Percentiles rank a stretch among this genome's conserved stretches.
phyloP scores from a whole-genome alignment of 2,888 invertebrate genomes.

The Dendrolimus houi region DNA sequence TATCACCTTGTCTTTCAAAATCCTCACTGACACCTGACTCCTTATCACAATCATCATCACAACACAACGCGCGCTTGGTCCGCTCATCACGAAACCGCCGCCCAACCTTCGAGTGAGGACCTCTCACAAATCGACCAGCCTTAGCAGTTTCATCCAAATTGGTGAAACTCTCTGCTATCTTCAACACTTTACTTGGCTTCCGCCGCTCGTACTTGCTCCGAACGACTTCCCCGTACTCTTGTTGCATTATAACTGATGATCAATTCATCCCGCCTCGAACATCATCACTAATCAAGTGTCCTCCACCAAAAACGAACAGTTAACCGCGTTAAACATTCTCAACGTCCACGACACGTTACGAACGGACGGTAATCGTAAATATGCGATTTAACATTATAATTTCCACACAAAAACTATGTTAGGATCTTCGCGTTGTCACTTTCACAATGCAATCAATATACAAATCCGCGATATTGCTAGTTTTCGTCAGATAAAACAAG shows the following conservation, averaged over 20 bases:
- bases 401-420: slow-evolving; percentile 50
- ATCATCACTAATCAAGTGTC: slow-evolving; percentile 55
- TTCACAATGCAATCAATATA: slow-evolving; percentile 52
- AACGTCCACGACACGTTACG: slow-evolving; percentile 33
- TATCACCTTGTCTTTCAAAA: slow-evolving; percentile 63
- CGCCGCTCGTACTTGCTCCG: slow-evolving; percentile 65
- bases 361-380: slow-evolving; percentile 56
- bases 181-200: slow-evolving; percentile 69
- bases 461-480: background rate
- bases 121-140: slow-evolving; percentile 61
- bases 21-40: slow-evolving; percentile 70
- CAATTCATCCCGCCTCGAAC: slow-evolving; percentile 65
- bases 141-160: slow-evolving; percentile 69
- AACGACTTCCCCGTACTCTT: slow-evolving; percentile 55
- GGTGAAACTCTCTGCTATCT: slow-evolving; percentile 73
- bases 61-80: slow-evolving; percentile 57
- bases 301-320: slow-evolving; percentile 38
- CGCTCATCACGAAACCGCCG: slow-evolving; percentile 51
- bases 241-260: slow-evolving; percentile 69
- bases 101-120: slow-evolving; percentile 59
- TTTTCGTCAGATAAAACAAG: slow-evolving; percentile 19
- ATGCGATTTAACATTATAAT: slow-evolving; percentile 57
- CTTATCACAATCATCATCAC: slow-evolving; percentile 69
- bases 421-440: slow-evolving; percentile 56
- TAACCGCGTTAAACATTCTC: slow-evolving; percentile 42